Evolutionary conservation across 2,113 vertebrate species (phyloP).

Genomic region (Hypomesus transpacificus): DNA sequence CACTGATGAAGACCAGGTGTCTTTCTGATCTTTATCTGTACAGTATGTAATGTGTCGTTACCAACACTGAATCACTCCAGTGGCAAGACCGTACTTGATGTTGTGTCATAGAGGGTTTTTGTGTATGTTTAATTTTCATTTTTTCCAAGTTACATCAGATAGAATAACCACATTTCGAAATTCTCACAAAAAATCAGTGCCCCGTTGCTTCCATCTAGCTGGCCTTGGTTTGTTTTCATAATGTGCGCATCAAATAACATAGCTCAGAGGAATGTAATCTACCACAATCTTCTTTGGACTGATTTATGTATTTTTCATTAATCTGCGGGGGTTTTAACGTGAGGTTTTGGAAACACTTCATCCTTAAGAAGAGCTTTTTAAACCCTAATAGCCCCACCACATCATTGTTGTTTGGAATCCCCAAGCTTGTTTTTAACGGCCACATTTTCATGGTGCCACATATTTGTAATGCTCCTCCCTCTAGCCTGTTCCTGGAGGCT

Average conservation of each 20-base stretch:
- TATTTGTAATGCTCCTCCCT: not conserved
- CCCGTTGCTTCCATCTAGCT: too few species aligned
- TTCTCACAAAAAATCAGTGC: not conserved
- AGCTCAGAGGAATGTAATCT: too few species aligned
- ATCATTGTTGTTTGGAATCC: too few species aligned
- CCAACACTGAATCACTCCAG: constrained; percentile 16
- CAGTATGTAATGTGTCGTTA: constrained; percentile 36
- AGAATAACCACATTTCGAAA: not conserved
- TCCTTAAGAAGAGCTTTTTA: too few species aligned
- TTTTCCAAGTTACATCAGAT: not conserved
- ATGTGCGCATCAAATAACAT: too few species aligned
- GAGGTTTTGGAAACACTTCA: too few species aligned
- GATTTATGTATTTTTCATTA: too few species aligned
- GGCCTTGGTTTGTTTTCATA: too few species aligned
- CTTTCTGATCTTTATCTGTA: constrained; percentile 53
- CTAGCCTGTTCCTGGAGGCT: constrained; percentile 30
- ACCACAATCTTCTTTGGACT: too few species aligned
- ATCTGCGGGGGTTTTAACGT: too few species aligned
- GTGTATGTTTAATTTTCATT: constrained; percentile 24
- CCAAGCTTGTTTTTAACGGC: too few species aligned
- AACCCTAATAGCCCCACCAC: too few species aligned
- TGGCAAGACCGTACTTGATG: constrained; percentile 30
- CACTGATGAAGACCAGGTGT: constrained; percentile 51
- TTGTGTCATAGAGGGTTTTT: constrained; percentile 24
- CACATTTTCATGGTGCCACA: not conserved